Percentiles rank a stretch among this genome's conserved stretches.
Evolutionary conservation across 2,888 invertebrate genomes (phyloP).

Genomic region (Hyppa rectilinea): DNA sequence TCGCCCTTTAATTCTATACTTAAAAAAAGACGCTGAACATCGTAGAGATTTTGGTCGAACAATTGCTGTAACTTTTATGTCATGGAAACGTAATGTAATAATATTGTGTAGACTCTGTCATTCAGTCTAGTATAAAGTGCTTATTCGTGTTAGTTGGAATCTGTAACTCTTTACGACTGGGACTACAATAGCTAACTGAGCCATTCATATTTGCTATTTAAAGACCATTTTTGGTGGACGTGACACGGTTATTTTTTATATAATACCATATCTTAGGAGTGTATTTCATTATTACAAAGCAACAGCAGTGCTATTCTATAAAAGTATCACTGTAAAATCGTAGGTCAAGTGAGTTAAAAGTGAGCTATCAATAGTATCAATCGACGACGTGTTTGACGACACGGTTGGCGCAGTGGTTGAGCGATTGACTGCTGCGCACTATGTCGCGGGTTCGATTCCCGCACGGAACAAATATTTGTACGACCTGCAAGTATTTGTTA

Average conservation of each 20-base stretch:
- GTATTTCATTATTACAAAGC: background rate
- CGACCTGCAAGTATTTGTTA: no score
- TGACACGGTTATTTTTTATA: constrained; percentile 25
- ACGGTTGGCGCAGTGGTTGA: no score
- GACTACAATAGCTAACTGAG: constrained; percentile 27
- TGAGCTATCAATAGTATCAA: no score
- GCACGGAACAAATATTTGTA: no score
- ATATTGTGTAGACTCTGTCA: background rate
- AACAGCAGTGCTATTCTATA: background rate
- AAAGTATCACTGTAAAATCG: no score
- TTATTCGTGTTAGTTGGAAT: constrained; percentile 27
- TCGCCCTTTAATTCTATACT: no score
- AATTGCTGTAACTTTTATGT: background rate
- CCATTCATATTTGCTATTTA: constrained; percentile 5
- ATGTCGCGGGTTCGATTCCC: no score
- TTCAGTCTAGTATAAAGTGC: constrained; percentile 29
- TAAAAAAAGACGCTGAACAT: no score
- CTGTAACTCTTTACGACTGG: constrained; percentile 11
- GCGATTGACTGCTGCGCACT: no score
- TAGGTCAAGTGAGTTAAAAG: no score
- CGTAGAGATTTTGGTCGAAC: background rate
- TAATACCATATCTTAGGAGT: background rate
- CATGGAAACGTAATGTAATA: background rate
- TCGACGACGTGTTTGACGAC: no score
- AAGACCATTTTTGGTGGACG: constrained; percentile 19